Evolutionary conservation across 2,888 invertebrate genomes (phyloP), one percentile per base, ranked within the genome.

Genomic region (Drosophila prolongata): DNA sequence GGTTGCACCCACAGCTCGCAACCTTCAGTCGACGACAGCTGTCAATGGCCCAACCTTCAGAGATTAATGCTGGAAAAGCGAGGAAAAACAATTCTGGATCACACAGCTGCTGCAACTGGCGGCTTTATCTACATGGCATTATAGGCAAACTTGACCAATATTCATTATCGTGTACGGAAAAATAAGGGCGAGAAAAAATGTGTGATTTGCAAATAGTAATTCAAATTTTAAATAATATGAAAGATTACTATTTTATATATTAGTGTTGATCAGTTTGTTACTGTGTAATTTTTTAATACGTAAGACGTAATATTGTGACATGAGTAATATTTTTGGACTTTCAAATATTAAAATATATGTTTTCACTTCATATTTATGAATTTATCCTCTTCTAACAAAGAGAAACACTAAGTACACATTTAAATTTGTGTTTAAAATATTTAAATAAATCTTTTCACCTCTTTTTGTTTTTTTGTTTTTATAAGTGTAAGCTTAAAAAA

Each of bases 141-240:
- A 44, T 59, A 44, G 43, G 54, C 70, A 69, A 80, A 81, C 87
- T 87, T 87, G 81, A 84, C 87, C 80, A 82, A 82, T 64, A 78
- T 85, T 60, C 47, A 50, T 54, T 73, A 56, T 73, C 74, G 24
- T 56, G n/a, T 64, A 44, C 24, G 24, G 38, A 44, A 16, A 35
- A 57, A 72, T 6, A 40, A 46, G 43, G 9, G 34, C n/a, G 14
- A 14, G 27, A 10, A 30, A n/a, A 9, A 30, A 35, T 24, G 11
- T 11, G 5, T 27, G 30, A 10, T 27, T 46, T 5, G 19, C 43
- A 43, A 14, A 14, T 40, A 3, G 6, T 40, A 14, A n/a, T 8
- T 2, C 1, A 1, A 14, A 11, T 56, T 50, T 16, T 6, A 19
- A 19, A 19, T 16, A 16, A 4, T 42, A 19, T 10, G 19, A 42